phyloP scores from a whole-genome alignment of 2,113 vertebrate genomes.

The Xiphorhynchus elegans region DNA sequence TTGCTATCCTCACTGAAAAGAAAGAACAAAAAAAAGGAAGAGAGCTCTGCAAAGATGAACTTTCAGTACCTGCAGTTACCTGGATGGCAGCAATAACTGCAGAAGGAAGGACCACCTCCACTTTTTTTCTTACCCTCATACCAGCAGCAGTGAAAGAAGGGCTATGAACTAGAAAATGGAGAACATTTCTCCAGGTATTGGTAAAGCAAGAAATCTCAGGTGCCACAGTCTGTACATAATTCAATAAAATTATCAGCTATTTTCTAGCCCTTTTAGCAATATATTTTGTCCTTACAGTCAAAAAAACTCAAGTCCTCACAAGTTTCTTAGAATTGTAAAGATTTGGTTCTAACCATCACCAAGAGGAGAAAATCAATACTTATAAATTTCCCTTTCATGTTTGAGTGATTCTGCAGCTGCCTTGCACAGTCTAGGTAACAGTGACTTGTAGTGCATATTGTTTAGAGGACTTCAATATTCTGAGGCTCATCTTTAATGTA shows the following conservation, averaged over 20 bases:
- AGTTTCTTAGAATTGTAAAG: neutral
- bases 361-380: neutral
- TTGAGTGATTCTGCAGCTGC: neutral
- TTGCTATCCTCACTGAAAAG: neutral
- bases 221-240: neutral
- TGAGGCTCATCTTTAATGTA: neutral
- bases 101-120: neutral
- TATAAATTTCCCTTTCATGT: neutral
- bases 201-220: neutral
- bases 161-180: neutral
- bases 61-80: neutral
- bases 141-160: neutral
- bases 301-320: fast-evolving
- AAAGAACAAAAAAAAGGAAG: neutral
- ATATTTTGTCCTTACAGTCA: neutral
- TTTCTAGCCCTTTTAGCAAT: neutral
- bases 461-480: neutral
- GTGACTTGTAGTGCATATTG: neutral
- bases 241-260: neutral
- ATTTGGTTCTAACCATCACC: neutral
- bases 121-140: neutral
- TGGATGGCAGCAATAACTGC: neutral
- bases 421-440: neutral
- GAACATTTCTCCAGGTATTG: neutral
- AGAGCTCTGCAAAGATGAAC: neutral